Conservation (phyloP, 2,113 vertebrate species). For the Chascanopsetta lugubris region DNA sequence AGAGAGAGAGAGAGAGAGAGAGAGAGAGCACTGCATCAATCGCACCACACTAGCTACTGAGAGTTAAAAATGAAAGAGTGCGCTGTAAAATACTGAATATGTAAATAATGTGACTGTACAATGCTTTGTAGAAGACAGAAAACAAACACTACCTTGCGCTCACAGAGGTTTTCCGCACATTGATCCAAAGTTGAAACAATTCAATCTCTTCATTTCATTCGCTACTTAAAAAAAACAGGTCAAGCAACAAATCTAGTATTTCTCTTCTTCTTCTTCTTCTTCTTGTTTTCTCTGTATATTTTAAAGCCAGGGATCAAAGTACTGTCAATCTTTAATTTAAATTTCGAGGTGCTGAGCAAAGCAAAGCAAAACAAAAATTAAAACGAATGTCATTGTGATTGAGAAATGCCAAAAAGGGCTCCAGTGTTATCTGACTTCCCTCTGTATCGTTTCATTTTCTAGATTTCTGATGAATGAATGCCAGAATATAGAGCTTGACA, state of each 20-base stretch:
- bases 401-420: conserved; percentile 67
- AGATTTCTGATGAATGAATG: conserved; percentile 68
- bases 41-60: conserved; percentile 81
- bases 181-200: conserved; percentile 40
- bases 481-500: conserved; percentile 63
- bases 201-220: conserved; percentile 24
- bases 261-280: background rate
- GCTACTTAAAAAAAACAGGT: conserved; percentile 18
- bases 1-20: conserved; percentile 43
- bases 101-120: conserved; percentile 85
- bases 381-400: conserved; percentile 58
- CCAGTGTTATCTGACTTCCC: conserved; percentile 56
- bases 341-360: conserved; percentile 67
- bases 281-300: conserved; percentile 9
- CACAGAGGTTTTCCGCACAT: conserved; percentile 48
- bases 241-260: conserved; percentile 4
- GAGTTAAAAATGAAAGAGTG: conserved; percentile 60
- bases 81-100: conserved; percentile 81
- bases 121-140: conserved; percentile 75
- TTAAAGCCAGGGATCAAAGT: conserved; percentile 30
- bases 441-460: conserved; percentile 51
- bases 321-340: conserved; percentile 41
- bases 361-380: conserved; percentile 49
- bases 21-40: conserved; percentile 66
- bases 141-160: conserved; percentile 60